Conservation (phyloP, 2,113 vertebrate species). For the Phrynosoma blainvillii region DNA sequence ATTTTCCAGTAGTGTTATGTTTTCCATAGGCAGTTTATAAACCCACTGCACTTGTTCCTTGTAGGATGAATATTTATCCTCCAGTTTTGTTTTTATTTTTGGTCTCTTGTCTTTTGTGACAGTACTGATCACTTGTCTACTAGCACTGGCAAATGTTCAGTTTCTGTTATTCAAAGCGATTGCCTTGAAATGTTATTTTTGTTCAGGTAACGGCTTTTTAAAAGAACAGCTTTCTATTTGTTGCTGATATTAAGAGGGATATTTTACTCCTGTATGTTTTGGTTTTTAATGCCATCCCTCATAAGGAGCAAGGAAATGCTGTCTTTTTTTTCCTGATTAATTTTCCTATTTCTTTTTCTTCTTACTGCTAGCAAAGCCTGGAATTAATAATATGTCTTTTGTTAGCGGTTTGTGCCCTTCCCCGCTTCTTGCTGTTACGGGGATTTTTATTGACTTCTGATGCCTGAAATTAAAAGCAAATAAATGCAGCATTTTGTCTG, state of each 20-base stretch:
- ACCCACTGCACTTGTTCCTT: too few species aligned
- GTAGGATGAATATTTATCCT: too few species aligned
- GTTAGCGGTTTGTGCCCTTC: neutral
- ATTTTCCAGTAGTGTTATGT: neutral
- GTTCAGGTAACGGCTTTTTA: neutral
- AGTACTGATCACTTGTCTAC: neutral
- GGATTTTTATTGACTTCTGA: neutral
- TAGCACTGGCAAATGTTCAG: too few species aligned
- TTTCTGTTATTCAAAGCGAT: neutral
- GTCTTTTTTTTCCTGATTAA: neutral
- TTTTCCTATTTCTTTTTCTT: neutral
- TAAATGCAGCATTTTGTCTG: neutral
- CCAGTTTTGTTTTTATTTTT: neutral
- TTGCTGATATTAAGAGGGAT: neutral
- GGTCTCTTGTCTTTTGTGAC: neutral
- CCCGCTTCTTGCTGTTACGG: neutral
- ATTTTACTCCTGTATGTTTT: neutral
- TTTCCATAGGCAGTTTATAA: neutral
- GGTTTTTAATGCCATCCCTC: neutral
- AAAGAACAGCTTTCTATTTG: neutral
- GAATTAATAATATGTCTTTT: neutral
- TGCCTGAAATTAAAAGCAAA: slow-evolving; percentile 7
- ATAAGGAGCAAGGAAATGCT: neutral
- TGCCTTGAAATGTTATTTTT: neutral
- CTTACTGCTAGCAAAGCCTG: neutral